Evolutionary conservation across 2,888 invertebrate genomes (phyloP).

Genomic region (Xestoiulus laeticollis): DNA sequence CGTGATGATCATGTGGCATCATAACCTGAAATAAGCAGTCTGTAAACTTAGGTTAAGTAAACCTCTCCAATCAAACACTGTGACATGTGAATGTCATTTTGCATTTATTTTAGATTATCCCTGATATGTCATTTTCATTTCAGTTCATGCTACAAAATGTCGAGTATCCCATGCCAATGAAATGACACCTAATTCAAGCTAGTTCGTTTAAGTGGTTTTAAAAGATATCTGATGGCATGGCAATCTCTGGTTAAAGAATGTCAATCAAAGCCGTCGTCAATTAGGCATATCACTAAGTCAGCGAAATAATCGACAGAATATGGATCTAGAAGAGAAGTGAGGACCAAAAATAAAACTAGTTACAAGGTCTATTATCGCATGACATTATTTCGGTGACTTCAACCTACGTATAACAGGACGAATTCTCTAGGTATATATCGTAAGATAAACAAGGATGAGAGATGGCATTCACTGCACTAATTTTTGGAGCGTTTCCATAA

Average conservation of each 20-base stretch:
- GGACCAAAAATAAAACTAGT: slow-evolving; percentile 6
- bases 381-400: background rate
- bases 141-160: background rate
- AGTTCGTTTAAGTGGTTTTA: background rate
- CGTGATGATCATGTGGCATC: no score
- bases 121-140: background rate
- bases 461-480: background rate
- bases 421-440: background rate
- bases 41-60: no score
- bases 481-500: background rate
- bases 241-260: background rate
- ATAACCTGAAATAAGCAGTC: background rate
- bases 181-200: background rate
- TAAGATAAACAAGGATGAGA: background rate
- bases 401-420: background rate
- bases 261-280: background rate
- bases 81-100: background rate
- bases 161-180: background rate
- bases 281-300: background rate
- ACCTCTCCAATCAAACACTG: no score
- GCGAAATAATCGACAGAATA: background rate
- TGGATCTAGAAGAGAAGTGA: background rate
- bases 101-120: background rate
- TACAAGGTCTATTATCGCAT: slow-evolving; percentile 20
- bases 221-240: background rate